phyloP scores from a whole-genome alignment of 2,888 invertebrate species.

The Diaphora mendica region DNA sequence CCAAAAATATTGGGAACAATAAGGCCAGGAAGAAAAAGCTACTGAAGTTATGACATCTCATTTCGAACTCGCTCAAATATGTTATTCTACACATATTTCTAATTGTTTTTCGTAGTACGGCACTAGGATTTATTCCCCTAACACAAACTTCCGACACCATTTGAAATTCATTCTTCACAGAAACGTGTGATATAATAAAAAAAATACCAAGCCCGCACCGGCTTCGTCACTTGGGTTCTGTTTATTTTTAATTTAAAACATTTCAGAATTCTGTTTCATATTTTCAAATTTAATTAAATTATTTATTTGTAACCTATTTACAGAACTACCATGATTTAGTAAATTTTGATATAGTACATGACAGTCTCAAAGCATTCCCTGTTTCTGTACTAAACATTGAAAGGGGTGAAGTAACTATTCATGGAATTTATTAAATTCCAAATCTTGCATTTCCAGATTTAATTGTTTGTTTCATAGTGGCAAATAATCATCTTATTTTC shows the following conservation, averaged over 20 bases:
- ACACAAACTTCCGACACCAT: conserved; percentile 84
- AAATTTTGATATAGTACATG: too few species aligned
- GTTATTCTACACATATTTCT: conserved; percentile 19
- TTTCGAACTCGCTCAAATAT: conserved; percentile 16
- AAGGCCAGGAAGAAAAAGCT: neutral
- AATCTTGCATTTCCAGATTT: too few species aligned
- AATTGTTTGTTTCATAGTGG: too few species aligned
- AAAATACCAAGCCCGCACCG: conserved; percentile 35
- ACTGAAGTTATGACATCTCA: conserved; percentile 21
- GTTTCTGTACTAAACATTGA: too few species aligned
- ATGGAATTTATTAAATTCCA: too few species aligned
- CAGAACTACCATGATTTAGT: too few species aligned
- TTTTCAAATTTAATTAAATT: too few species aligned
- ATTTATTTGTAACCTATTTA: too few species aligned
- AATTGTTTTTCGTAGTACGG: conserved; percentile 56
- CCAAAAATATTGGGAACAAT: too few species aligned
- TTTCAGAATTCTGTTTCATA: neutral
- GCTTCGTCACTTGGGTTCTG: conserved; percentile 21
- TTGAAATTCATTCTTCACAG: conserved; percentile 86
- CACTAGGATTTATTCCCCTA: conserved; percentile 76
- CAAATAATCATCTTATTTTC: too few species aligned
- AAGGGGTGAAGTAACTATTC: too few species aligned
- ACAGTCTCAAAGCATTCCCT: too few species aligned
- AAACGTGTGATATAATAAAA: conserved; percentile 83
- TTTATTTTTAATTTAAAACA: conserved; percentile 7